A percentile compares a stretch with the other conserved stretches of the same genome.
These are phyloP conservation scores for Nothocercus julius DNA, from an alignment of 2,113 vertebrate species.

Conservation along the genomic window DNA sequence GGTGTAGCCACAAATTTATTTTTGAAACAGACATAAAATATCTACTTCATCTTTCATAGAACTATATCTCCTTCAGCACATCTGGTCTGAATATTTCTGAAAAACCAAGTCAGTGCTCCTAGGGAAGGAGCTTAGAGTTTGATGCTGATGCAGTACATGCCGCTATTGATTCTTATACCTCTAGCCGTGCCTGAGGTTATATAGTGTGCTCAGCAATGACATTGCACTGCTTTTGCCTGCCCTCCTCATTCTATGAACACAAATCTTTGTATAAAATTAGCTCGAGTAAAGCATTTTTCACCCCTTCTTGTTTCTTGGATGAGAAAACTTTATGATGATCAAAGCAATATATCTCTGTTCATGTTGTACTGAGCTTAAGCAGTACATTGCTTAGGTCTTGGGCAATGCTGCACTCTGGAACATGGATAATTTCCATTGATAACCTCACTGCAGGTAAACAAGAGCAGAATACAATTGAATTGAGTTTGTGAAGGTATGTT, in stretches of 20 bases:
- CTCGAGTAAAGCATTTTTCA: background rate
- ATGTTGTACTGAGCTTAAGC: background rate
- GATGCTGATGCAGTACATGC: background rate
- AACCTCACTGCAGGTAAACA: background rate
- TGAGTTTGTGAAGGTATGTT: background rate
- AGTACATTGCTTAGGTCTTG: background rate
- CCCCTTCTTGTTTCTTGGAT: background rate
- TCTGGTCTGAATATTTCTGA: background rate
- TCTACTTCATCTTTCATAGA: background rate
- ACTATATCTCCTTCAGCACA: background rate
- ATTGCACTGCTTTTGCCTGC: background rate
- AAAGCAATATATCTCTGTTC: background rate
- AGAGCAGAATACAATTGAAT: background rate
- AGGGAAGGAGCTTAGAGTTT: background rate
- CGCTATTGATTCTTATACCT: background rate
- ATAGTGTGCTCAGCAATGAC: background rate
- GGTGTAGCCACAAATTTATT: background rate
- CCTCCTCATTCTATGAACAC: background rate
- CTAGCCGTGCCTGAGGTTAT: background rate
- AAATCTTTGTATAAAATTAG: background rate
- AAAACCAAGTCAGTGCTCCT: background rate
- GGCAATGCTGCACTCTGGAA: accelerated
- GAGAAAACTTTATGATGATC: background rate
- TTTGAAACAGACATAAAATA: background rate
- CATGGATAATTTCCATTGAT: background rate